Base-by-base conservation (phyloP, 2,888 invertebrate species). In the Thera britannica region DNA sequence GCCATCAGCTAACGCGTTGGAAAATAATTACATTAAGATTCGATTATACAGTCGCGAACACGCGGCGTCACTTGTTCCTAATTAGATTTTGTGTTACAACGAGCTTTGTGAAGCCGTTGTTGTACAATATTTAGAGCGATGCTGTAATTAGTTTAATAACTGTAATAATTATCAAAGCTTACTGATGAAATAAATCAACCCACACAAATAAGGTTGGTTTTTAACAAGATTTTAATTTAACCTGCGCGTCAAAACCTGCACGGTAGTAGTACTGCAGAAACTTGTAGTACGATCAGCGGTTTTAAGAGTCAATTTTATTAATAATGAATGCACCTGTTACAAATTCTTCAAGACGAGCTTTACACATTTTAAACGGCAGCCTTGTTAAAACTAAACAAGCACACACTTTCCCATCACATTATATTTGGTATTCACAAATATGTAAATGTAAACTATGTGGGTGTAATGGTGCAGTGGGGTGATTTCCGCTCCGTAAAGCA, bases 1-100 rank as follows among this genome's bases (percentile, higher is more conserved):
- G 51, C 54, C 65, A 65, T 60, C 48, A 65, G 55, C 55, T 60
- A 65, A 65, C 60, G 55, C 48, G 44, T 64, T 58, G 12, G n/a
- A 41, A n/a, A 41, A 38, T 60, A 60, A 65, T 65, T 58, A 63
- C 34, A 44, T 57, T 51, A 23, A 49, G 34, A 63, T 57, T 63
- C 34, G 41, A 58, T 58, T 60, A 60, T 34, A 65, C 65, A 49
- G 23, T 23, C 23, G 34, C 38, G 56, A 55, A 34, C 65, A 54
- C 58, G 58, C 54, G 48, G 59, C 60, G 49, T 60, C 49, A 55
- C 59, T 38, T 44, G 35, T 44, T 51, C 34, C 11, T 44, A 61
- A 61, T 46, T 61, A 61, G 11, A 44, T 51, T 51, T 51, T 7
- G 51, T 3, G 6, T 23, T 41, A 41, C 41, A 41, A 41, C 23